Evolutionary conservation across 2,888 invertebrate genomes (phyloP).

Genomic region (Nomada goodeniana): DNA sequence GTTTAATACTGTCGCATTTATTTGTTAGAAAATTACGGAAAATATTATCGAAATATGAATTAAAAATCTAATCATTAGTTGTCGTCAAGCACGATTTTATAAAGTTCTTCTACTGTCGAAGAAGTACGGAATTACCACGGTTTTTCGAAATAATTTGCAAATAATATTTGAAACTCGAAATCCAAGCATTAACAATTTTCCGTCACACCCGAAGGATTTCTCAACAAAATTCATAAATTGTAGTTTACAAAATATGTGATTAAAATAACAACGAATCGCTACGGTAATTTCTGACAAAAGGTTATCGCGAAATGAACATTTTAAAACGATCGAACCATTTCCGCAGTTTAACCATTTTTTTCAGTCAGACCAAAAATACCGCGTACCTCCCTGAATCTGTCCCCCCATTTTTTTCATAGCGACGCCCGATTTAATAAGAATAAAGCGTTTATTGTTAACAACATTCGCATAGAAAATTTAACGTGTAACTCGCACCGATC

Average conservation of each 20-base stretch:
- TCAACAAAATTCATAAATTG: background rate
- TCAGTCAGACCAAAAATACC: background rate
- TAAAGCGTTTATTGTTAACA: constrained; percentile 13
- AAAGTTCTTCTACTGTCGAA: background rate
- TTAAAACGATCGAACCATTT: background rate
- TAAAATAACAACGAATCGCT: background rate
- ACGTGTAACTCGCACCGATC: background rate
- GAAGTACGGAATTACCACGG: background rate
- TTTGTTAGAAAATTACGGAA: background rate
- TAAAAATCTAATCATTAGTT: background rate
- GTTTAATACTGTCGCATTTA: constrained; percentile 1
- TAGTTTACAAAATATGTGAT: background rate
- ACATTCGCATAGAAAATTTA: constrained; percentile 9
- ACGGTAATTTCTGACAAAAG: no score
- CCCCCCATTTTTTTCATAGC: background rate
- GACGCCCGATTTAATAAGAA: background rate
- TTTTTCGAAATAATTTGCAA: background rate
- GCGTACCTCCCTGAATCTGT: background rate
- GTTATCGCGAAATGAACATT: no score
- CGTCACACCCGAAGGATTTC: background rate
- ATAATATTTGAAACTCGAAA: background rate
- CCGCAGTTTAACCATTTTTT: background rate
- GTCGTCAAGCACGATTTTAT: no score
- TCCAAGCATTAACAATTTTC: no score
- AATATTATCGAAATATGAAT: background rate